These are phyloP conservation scores for Patiria pectinifera DNA, from an alignment of 53 echinoderm and acorn worm genomes.

Conservation along the genomic window DNA sequence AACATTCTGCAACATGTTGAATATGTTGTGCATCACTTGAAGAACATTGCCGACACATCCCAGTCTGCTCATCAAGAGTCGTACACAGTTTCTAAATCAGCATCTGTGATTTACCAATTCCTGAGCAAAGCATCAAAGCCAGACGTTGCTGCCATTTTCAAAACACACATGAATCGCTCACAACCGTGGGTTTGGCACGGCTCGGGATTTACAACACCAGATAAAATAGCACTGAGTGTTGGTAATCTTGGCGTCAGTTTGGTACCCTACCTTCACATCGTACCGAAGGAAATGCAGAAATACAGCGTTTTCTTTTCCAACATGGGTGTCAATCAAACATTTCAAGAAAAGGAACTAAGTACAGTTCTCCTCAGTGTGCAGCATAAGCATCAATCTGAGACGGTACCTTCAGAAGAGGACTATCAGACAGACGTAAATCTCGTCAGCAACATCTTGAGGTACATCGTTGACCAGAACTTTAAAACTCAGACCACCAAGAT, in stretches of 20 bases:
- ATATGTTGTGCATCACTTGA: conserved; percentile 29
- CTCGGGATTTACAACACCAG: conserved; percentile 61
- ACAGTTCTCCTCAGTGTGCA: conserved; percentile 16
- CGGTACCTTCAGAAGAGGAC: not conserved
- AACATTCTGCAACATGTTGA: not conserved
- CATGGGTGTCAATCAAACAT: conserved; percentile 43
- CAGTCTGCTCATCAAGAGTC: not conserved
- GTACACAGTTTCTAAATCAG: not conserved
- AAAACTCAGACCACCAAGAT: not conserved
- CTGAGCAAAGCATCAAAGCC: not conserved
- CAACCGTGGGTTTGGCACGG: conserved; percentile 75
- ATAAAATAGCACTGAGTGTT: conserved; percentile 46
- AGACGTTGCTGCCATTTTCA: not conserved
- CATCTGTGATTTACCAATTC: conserved; percentile 28
- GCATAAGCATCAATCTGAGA: not conserved
- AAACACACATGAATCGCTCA: not conserved
- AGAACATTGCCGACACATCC: not conserved
- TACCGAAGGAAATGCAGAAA: conserved; percentile 26
- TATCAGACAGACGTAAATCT: conserved; percentile 43
- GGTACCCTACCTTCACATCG: conserved; percentile 47
- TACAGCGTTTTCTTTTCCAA: not conserved
- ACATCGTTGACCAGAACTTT: not conserved
- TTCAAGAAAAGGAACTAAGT: conserved; percentile 22
- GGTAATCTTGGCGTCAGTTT: conserved; percentile 30
- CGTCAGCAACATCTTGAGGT: conserved; percentile 48